Evolutionary conservation across 1,140 invertebrate genomes (phyloP), one percentile per base, ranked within the genome.

Genomic region (Pseudomyrmex dendroicus): DNA sequence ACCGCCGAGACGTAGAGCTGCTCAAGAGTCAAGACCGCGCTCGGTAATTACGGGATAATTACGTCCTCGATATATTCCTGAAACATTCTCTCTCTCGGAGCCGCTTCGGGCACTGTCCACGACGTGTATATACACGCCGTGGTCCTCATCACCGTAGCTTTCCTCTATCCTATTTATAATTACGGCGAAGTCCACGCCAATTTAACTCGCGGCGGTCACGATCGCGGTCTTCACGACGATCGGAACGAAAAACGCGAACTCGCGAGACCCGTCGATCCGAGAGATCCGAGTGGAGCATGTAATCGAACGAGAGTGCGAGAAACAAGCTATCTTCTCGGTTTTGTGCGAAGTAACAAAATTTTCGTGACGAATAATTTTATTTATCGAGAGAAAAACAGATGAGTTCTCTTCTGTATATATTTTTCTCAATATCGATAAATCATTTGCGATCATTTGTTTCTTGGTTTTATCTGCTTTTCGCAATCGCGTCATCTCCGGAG

Each of bases 31-130:
- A 92, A 92, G 90, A 90, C 89, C 88, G 90, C 89, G 89, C 91
- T 92, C 91, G 88, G 92, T 93, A 94, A 94, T 94, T 94, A 94
- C 86, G 91, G 84, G 90, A 93, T 93, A 93, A 94, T 94, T 94
- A 94, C 92, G 92, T 94, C 91, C 92, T 94, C 92, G 93, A 93
- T 94, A 35, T 35, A 94, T 93, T 94, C 91, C 90, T 93, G 90
- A 93, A 94, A 93, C 91, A 92, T 94, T 92, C 89, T 86, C 86
- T 35, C 35, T 35, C 35, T 35, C 35, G 87, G 86, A 82, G 83
- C 85, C 48, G 87, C 87, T 89, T 73, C 88, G 82, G 86, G 90
- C 89, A 74, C 66, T 82, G 84, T 76, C 73, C 64, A 56, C 64
- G 78, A 8, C 64, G 22, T 56, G 35, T 56, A 46, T 35, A 7